phyloP scores from a whole-genome alignment of 2,113 vertebrate genomes.

The Carlito syrichta region DNA sequence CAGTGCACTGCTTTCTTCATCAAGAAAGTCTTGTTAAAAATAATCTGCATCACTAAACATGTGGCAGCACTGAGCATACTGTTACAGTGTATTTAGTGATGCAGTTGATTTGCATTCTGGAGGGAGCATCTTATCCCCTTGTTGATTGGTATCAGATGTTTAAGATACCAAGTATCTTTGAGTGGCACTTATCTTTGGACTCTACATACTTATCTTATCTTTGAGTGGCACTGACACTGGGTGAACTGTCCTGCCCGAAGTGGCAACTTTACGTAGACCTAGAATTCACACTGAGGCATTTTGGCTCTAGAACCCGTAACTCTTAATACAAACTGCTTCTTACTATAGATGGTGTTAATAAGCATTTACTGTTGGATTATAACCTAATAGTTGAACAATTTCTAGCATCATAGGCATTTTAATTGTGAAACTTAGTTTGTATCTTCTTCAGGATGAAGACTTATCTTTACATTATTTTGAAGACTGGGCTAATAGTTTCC shows the following conservation, averaged over 20 bases:
- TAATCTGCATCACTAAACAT: background rate
- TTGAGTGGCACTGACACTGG: background rate
- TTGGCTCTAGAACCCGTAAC: background rate
- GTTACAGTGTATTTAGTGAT: background rate
- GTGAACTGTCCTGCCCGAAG: background rate
- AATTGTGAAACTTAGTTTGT: slow-evolving; percentile 26
- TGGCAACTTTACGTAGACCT: background rate
- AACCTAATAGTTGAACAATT: background rate
- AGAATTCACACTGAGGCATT: background rate
- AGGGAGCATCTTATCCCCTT: background rate
- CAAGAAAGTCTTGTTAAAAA: background rate
- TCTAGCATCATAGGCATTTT: slow-evolving; percentile 15
- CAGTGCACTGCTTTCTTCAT: background rate
- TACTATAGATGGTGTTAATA: slow-evolving; percentile 6
- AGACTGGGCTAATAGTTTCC: background rate
- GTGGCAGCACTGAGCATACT: no score
- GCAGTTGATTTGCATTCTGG: background rate
- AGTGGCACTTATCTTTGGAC: no score
- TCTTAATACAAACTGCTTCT: background rate
- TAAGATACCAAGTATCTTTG: background rate
- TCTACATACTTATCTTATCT: no score
- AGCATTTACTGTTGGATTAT: slow-evolving; percentile 31
- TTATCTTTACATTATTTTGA: slow-evolving; percentile 2
- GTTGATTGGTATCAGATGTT: background rate
- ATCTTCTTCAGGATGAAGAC: slow-evolving; percentile 21